A percentile compares a stretch with the other conserved stretches of the same genome.
phyloP scores from a whole-genome alignment of 30 jellyfish, hydroid and myxozoan genomes.

The Pelagia noctiluca region DNA sequence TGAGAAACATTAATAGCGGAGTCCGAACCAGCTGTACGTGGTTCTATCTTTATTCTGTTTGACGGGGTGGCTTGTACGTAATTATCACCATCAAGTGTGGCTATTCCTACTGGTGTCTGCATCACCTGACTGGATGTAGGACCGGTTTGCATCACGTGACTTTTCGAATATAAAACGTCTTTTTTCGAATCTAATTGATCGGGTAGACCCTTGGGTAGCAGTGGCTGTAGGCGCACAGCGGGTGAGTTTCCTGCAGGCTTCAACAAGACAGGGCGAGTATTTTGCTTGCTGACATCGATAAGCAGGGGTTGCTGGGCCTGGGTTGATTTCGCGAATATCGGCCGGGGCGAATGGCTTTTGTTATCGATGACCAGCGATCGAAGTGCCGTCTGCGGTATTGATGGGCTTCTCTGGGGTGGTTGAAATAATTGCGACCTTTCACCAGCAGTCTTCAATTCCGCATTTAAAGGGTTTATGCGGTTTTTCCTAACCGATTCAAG shows the following conservation, averaged over 20 bases:
- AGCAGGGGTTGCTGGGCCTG: constrained; percentile 7
- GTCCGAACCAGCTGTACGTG: no score
- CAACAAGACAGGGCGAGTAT: constrained; percentile 17
- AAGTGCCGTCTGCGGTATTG: neutral
- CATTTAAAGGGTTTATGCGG: no score
- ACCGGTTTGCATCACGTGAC: no score
- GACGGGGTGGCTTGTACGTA: no score
- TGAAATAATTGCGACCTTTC: neutral
- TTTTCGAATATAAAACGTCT: no score
- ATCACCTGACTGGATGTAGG: no score
- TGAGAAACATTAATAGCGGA: no score
- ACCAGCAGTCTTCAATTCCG: no score
- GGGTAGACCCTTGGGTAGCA: constrained; percentile 43
- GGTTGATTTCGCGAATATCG: neutral
- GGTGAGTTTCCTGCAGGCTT: constrained; percentile 15
- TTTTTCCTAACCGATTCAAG: no score
- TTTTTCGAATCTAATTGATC: constrained; percentile 29
- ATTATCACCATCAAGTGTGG: no score
- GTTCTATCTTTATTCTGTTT: no score
- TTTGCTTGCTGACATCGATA: constrained; percentile 2
- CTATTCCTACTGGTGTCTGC: no score
- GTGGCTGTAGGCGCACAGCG: constrained; percentile 39
- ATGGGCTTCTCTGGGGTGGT: neutral
- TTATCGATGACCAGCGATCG: constrained; percentile 5
- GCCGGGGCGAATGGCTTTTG: neutral